Evolutionary conservation across 1,140 invertebrate species (phyloP).

Genomic region (Lucilia sericata): DNA sequence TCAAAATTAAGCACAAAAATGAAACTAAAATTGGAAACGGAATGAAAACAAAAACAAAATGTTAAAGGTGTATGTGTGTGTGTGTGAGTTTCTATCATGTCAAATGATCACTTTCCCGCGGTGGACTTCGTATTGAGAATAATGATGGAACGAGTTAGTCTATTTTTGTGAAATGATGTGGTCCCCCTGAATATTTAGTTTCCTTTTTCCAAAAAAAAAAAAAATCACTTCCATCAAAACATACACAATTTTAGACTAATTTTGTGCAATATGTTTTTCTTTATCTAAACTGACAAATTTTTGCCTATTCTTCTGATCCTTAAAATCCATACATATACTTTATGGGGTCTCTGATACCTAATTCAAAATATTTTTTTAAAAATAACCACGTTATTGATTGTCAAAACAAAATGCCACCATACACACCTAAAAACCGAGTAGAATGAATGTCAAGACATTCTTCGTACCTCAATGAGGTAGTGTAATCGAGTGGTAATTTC

Average conservation of each 20-base stretch:
- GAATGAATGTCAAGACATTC: not conserved
- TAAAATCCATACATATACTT: constrained; percentile 42
- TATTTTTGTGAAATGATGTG: constrained; percentile 10
- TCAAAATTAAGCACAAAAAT: too few relatives aligned
- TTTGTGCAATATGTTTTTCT: not conserved
- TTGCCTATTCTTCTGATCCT: constrained; percentile 38
- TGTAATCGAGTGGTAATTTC: constrained; percentile 19
- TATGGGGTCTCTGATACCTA: constrained; percentile 44
- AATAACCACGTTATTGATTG: constrained; percentile 35
- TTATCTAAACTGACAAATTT: not conserved
- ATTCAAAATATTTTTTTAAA: constrained; percentile 29
- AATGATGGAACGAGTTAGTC: not conserved
- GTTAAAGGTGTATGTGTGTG: not conserved
- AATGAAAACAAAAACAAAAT: not conserved
- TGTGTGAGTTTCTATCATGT: not conserved
- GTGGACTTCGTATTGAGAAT: constrained; percentile 15
- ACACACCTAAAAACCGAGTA: not conserved
- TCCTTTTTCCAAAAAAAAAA: not conserved
- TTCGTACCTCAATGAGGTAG: not conserved
- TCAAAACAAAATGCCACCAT: constrained; percentile 28
- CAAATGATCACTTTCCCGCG: constrained; percentile 9
- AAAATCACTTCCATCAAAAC: constrained; percentile 1
- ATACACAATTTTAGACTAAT: constrained; percentile 17
- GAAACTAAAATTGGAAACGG: too few relatives aligned
- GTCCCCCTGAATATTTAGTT: not conserved